Percentiles rank a stretch among this genome's conserved stretches.
Conservation (phyloP, 2,888 invertebrate genomes). For the Empis stercorea region DNA sequence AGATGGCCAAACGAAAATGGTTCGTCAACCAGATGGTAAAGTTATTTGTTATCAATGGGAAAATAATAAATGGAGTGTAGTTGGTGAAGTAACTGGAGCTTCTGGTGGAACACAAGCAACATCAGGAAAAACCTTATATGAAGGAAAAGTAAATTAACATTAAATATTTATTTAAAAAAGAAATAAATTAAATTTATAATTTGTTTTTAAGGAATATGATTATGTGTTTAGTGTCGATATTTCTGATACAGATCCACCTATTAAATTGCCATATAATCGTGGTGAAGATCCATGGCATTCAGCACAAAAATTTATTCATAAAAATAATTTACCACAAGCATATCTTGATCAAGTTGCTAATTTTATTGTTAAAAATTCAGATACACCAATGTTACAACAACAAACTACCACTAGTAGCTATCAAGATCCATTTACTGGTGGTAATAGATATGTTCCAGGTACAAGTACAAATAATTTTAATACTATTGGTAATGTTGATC, state of each 20-base stretch:
- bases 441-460: constrained; percentile 52
- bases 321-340: constrained; percentile 67
- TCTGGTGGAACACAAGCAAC: constrained; percentile 49
- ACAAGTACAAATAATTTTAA: constrained; percentile 21
- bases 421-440: constrained; percentile 59
- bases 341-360: constrained; percentile 88
- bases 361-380: constrained; percentile 75
- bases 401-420: constrained; percentile 27
- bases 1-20: constrained; percentile 77
- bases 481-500: constrained; percentile 42
- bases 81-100: constrained; percentile 82
- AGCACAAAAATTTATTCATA: constrained; percentile 81
- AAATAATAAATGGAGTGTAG: constrained; percentile 60
- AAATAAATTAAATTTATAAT: neutral
- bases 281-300: constrained; percentile 85
- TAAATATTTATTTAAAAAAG: constrained; percentile 26
- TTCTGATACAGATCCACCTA: constrained; percentile 73
- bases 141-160: constrained; percentile 49
- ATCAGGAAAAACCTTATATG: constrained; percentile 62
- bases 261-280: constrained; percentile 84
- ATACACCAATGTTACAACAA: constrained; percentile 9
- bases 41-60: constrained; percentile 75
- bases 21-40: constrained; percentile 54
- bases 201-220: constrained; percentile 57
- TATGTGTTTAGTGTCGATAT: constrained; percentile 94